Conservation (phyloP, 2,888 invertebrate species). For the Cynaeus angustus region DNA sequence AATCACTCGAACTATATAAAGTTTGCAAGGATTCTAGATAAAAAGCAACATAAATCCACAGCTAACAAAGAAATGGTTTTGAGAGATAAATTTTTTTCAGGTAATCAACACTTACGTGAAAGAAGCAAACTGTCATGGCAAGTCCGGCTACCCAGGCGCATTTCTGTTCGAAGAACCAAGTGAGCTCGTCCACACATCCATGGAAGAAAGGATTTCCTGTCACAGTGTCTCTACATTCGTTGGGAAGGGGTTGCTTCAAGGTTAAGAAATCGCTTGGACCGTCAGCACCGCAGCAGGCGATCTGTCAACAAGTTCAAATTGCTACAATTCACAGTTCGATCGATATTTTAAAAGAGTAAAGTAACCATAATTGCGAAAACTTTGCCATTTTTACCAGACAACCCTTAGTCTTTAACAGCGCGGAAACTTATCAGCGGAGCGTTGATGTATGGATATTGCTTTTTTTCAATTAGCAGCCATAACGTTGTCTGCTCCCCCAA, state of each 20-base stretch:
- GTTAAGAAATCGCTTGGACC: slow-evolving; percentile 88
- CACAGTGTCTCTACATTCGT: slow-evolving; percentile 89
- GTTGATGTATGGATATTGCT: slow-evolving; percentile 32
- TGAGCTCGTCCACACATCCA: slow-evolving; percentile 90
- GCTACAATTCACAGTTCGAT: slow-evolving; percentile 49
- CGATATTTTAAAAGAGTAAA: slow-evolving; percentile 41
- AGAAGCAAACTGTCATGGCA: slow-evolving; percentile 83
- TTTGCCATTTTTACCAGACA: slow-evolving; percentile 16
- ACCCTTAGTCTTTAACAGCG: slow-evolving; percentile 23
- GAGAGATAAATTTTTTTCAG: slow-evolving; percentile 25
- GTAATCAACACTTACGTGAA: slow-evolving; percentile 78
- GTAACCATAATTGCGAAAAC: slow-evolving; percentile 16
- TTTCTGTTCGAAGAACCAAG: slow-evolving; percentile 91
- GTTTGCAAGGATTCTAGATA: slow-evolving; percentile 65
- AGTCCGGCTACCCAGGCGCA: slow-evolving; percentile 89
- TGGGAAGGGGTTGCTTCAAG: slow-evolving; percentile 85
- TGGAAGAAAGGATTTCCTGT: slow-evolving; percentile 92
- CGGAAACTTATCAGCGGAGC: slow-evolving; percentile 24
- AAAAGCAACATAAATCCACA: slow-evolving; percentile 65
- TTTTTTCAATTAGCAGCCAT: slow-evolving; percentile 44
- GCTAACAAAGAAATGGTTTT: slow-evolving; percentile 63
- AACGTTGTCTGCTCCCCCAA: slow-evolving; percentile 45
- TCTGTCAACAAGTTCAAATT: slow-evolving; percentile 72
- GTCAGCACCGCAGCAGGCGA: slow-evolving; percentile 93
- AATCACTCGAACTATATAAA: slow-evolving; percentile 67